Percentiles rank a stretch among this genome's conserved stretches.
Evolutionary conservation across 2,113 vertebrate genomes (phyloP).

Genomic region (Otis tarda): DNA sequence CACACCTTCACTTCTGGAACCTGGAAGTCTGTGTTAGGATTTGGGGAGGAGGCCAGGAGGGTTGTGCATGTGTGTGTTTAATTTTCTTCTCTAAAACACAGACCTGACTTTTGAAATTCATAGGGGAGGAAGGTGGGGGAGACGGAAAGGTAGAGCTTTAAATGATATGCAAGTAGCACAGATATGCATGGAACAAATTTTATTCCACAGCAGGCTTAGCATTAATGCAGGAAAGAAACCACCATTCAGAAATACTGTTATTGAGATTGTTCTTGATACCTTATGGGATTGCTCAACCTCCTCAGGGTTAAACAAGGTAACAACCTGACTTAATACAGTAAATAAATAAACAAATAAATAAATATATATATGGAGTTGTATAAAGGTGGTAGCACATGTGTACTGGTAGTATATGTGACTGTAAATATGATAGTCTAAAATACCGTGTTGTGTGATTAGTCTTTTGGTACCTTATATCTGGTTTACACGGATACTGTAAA

Average conservation of each 20-base stretch:
- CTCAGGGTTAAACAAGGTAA: no score
- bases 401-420: background rate
- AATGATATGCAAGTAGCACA: background rate
- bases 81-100: background rate
- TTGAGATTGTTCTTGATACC: background rate
- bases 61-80: background rate
- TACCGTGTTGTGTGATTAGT: background rate
- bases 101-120: background rate
- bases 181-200: background rate
- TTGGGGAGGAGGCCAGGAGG: background rate
- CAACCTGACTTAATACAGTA: no score
- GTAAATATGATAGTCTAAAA: background rate
- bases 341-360: no score
- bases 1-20: background rate
- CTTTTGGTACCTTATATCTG: background rate
- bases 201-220: background rate
- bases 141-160: background rate
- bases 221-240: background rate
- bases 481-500: background rate
- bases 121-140: background rate
- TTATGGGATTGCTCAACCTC: background rate
- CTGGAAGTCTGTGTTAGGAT: background rate
- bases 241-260: background rate
- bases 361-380: no score
- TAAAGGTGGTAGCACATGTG: rapidly evolving